phyloP scores from a whole-genome alignment of 2,113 vertebrate species.

The Odontophorus gujanensis region DNA sequence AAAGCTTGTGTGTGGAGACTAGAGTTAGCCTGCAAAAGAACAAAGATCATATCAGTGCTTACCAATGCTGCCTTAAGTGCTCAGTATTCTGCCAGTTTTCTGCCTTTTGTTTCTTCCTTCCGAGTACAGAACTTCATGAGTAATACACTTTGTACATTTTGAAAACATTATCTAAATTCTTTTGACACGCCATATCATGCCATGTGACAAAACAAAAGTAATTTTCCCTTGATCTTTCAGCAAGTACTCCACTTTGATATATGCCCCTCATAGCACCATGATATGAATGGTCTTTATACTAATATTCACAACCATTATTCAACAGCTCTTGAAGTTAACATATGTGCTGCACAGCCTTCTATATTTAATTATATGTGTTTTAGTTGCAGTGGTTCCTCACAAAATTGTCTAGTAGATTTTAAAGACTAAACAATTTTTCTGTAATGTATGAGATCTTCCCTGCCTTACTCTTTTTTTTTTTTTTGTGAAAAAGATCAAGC shows the following conservation, averaged over 20 bases:
- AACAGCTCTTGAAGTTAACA: background rate
- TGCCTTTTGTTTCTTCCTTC: background rate
- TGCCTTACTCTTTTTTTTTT: background rate
- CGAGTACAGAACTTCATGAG: background rate
- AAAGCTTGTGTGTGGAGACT: background rate
- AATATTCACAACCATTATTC: background rate
- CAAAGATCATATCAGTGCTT: background rate
- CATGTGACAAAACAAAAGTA: background rate
- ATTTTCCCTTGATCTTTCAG: background rate
- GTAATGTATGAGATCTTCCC: background rate
- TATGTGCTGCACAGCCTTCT: background rate
- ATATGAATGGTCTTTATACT: slow-evolving; percentile 1
- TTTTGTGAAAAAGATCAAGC: background rate
- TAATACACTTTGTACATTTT: background rate
- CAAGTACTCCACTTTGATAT: background rate
- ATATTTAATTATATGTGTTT: background rate
- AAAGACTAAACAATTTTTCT: slow-evolving; percentile 4
- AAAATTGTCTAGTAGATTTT: slow-evolving; percentile 19
- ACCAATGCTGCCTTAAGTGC: background rate
- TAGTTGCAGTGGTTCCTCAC: background rate
- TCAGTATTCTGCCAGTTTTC: background rate
- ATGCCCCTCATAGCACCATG: background rate
- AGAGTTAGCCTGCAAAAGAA: background rate
- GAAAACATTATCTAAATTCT: background rate
- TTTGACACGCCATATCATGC: background rate